These are phyloP conservation scores for Embiotoca jacksoni DNA, from an alignment of 2,113 vertebrate species.

Conservation along the genomic window DNA sequence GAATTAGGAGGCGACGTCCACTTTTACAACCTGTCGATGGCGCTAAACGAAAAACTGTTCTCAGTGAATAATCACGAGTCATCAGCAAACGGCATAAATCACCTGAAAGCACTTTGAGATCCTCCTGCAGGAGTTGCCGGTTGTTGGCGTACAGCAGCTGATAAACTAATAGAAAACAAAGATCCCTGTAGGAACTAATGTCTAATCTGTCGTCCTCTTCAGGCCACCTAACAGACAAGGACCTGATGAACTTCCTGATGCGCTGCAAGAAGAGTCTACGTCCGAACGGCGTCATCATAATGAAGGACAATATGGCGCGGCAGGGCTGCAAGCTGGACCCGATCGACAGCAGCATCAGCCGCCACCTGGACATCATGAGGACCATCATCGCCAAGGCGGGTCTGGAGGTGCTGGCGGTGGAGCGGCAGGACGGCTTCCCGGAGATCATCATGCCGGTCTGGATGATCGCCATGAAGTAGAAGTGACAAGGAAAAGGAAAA, in stretches of 20 bases:
- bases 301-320: slow-evolving; percentile 96
- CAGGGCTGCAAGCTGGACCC: slow-evolving; percentile 92
- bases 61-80: no score
- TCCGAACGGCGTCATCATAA: slow-evolving; percentile 90
- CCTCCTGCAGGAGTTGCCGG: no score
- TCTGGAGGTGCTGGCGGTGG: slow-evolving; percentile 86
- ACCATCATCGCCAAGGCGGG: slow-evolving; percentile 90
- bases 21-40: no score
- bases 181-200: no score
- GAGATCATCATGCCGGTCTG: slow-evolving; percentile 93
- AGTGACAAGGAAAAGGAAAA: not conserved
- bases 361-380: slow-evolving; percentile 91
- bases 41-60: no score
- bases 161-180: no score
- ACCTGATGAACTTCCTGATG: slow-evolving; percentile 91
- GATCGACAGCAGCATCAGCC: slow-evolving; percentile 93
- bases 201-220: not conserved
- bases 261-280: slow-evolving; percentile 90
- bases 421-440: slow-evolving; percentile 91
- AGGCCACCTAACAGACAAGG: slow-evolving; percentile 96
- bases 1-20: no score
- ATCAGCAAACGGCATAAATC: no score
- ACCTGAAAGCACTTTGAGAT: no score
- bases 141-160: no score
- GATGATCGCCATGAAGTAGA: slow-evolving; percentile 90